These are phyloP conservation scores for Aphidoletes aphidimyza DNA, from an alignment of 2,888 invertebrate species.

Conservation along the genomic window DNA sequence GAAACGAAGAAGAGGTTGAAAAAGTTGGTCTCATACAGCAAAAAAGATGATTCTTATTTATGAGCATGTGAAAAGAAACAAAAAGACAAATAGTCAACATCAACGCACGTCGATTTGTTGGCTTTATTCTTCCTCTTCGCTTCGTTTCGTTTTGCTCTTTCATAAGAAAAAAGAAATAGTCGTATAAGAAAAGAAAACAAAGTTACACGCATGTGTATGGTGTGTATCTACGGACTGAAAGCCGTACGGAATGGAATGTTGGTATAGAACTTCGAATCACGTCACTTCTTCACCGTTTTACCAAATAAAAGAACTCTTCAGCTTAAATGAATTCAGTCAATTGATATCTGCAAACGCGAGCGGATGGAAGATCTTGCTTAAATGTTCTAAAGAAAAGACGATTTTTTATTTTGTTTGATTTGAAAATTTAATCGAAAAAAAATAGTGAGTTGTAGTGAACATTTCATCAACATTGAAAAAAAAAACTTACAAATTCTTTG, in stretches of 20 bases:
- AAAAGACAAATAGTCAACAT: constrained; percentile 34
- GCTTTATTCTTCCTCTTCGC: constrained; percentile 25
- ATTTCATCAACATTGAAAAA: neutral
- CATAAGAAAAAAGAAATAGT: neutral
- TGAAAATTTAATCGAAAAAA: neutral
- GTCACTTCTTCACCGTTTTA: constrained; percentile 8
- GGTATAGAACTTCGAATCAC: constrained; percentile 14
- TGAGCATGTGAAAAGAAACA: constrained; percentile 23
- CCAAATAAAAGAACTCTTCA: constrained; percentile 29
- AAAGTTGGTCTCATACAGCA: neutral
- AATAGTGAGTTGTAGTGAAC: constrained; percentile 5
- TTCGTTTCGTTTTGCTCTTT: neutral
- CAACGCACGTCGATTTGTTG: constrained; percentile 24
- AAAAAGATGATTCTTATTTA: neutral
- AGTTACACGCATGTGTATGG: neutral
- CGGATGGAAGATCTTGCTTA: too few species aligned
- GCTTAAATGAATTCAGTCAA: neutral
- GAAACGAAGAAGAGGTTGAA: neutral
- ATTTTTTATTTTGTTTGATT: neutral
- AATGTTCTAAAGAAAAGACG: neutral
- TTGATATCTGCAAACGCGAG: neutral
- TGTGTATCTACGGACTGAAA: neutral
- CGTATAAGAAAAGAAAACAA: neutral
- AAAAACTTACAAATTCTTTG: too few species aligned
- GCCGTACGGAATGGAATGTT: neutral